A percentile compares a stretch with the other conserved stretches of the same genome.
Evolutionary conservation across 1,140 invertebrate genomes (phyloP).

Genomic region (Branchinecta lynchi): DNA sequence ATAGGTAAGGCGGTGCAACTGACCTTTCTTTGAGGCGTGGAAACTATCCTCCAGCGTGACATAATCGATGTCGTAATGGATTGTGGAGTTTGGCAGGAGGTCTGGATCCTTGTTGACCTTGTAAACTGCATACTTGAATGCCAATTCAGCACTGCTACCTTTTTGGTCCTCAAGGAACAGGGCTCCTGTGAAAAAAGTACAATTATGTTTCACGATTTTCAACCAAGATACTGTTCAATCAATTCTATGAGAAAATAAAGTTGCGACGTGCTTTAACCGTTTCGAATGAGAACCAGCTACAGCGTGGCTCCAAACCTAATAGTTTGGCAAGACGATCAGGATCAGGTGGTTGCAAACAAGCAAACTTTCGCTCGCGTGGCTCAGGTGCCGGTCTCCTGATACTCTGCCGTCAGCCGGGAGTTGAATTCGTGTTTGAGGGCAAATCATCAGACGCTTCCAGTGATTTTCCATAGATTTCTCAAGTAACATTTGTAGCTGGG

Average conservation of each 20-base stretch:
- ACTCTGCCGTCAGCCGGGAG: no score
- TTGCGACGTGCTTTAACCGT: background rate
- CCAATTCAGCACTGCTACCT: conserved; percentile 44
- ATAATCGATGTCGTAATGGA: conserved; percentile 48
- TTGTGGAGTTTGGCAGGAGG: conserved; percentile 44
- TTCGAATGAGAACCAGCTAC: background rate
- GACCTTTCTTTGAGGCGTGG: conserved; percentile 48
- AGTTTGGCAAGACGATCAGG: no score
- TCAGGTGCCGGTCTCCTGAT: no score
- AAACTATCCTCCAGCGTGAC: conserved; percentile 48
- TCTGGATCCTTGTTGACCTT: conserved; percentile 46
- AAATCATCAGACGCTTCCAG: no score
- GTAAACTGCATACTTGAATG: conserved; percentile 51
- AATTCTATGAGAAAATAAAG: background rate
- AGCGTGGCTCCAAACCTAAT: no score
- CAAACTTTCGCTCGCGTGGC: no score
- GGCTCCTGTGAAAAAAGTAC: conserved; percentile 34
- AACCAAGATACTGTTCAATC: background rate
- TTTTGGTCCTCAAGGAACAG: conserved; percentile 47
- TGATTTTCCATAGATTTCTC: no score
- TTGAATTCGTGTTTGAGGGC: no score
- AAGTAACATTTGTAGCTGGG: no score
- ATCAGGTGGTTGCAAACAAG: no score
- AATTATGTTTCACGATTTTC: background rate
- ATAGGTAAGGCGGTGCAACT: conserved; percentile 22